phyloP scores from a whole-genome alignment of 2,888 invertebrate species.

The Platycheirus rosarum region DNA sequence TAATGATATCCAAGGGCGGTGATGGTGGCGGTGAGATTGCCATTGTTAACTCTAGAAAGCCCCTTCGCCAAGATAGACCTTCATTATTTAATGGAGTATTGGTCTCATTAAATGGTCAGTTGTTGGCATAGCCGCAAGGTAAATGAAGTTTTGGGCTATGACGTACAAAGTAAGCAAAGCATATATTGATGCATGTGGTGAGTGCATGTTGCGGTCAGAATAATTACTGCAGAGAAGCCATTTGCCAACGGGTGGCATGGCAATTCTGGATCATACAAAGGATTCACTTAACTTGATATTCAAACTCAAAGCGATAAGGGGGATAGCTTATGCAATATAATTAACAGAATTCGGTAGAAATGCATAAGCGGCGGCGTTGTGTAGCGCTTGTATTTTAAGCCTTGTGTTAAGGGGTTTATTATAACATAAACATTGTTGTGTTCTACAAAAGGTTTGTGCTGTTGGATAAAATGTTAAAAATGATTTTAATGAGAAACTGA shows the following conservation, averaged over 20 bases:
- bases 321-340: no score
- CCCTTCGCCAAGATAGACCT: not conserved
- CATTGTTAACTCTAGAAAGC: not conserved
- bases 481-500: no score
- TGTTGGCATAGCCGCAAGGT: conserved; percentile 36
- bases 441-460: not conserved
- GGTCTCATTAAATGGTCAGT: conserved; percentile 63
- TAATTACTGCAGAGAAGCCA: conserved; percentile 56
- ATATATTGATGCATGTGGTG: conserved; percentile 14
- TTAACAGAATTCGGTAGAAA: no score
- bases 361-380: no score
- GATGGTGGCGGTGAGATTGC: not conserved
- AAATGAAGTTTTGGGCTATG: conserved; percentile 16
- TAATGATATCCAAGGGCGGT: conserved; percentile 44
- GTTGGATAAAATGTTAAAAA: no score
- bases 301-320: not conserved
- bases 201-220: conserved; percentile 47
- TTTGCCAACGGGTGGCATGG: conserved; percentile 1
- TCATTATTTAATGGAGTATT: conserved; percentile 1
- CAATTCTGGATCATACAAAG: conserved; percentile 3
- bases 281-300: not conserved
- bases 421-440: no score
- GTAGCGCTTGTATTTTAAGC: no score
- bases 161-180: not conserved
- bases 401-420: no score